Evolutionary conservation across 2,888 invertebrate species (phyloP), one percentile per base, ranked within the genome.

Genomic region (Agonopterix arenella): DNA sequence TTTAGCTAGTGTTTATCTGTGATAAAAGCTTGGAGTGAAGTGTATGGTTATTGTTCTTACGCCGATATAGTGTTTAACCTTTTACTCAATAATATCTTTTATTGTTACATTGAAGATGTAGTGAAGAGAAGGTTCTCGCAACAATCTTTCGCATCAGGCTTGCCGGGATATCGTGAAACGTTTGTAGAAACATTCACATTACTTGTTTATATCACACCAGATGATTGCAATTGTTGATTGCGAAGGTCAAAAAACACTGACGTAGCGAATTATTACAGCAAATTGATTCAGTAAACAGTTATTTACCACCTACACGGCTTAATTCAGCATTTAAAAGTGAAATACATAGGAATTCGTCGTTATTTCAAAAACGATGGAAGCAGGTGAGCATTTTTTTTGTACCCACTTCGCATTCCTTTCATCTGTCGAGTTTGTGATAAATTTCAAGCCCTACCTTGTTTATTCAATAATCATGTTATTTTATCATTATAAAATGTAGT

Each of bases 1-100:
- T 76, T 80, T 81, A 76, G 70, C 72, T 80, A 82, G 78, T 86
- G 84, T 85, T 84, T 84, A 81, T 74, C 68, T 78, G 71, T 82
- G 76, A 73, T 67, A 70, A 77, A 76, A 71, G 81, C 75, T 76
- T 80, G 72, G 76, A 76, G 78, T 81, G 68, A 61, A 78, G 76
- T 84, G 85, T 88, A 86, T 85, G 83, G 82, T 80, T 86, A 77
- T 60, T 62, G 58, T 70, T 70, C 67, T 73, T 75, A 78, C 68
- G 76, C 83, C 79, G 82, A 84, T 79, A 74, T 28, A 28, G 28
- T 28, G 67, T 78, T 77, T 79, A 80, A 79, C 76, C 73, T 73
- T 80, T 83, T 80, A 65, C 72, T 72, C 73, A 67, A 65, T 72
- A 60, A 74, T 77, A 76, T 74, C 63, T 64, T 65, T 18, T 18